phyloP scores from a whole-genome alignment of 2,888 invertebrate genomes.

The Gandaritis pyraliata region DNA sequence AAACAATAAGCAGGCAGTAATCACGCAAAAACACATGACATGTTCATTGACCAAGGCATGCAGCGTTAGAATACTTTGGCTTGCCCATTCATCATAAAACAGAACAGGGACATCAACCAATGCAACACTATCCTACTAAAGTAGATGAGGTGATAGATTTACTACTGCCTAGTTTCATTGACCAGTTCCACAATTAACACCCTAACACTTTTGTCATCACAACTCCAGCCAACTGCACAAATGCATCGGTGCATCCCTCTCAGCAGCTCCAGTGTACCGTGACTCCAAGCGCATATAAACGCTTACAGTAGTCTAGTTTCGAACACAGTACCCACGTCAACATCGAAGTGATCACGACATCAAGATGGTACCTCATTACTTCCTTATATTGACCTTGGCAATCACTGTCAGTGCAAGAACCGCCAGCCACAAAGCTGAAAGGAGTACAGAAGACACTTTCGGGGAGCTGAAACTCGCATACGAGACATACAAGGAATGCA shows the following conservation, averaged over 20 bases:
- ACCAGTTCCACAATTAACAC: conserved; percentile 3
- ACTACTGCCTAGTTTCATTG: not conserved
- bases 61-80: too few relatives aligned
- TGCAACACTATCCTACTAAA: too few relatives aligned
- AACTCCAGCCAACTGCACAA: conserved; percentile 66
- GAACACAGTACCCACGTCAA: conserved; percentile 75
- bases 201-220: conserved; percentile 46
- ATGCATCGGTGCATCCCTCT: conserved; percentile 81
- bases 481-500: conserved; percentile 92
- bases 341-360: conserved; percentile 70
- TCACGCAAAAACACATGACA: too few relatives aligned
- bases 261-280: conserved; percentile 74
- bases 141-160: too few relatives aligned
- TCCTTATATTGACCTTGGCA: conserved; percentile 83
- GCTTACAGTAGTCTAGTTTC: conserved; percentile 70
- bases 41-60: too few relatives aligned
- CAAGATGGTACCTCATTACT: conserved; percentile 84
- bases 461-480: conserved; percentile 90
- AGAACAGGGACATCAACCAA: too few relatives aligned
- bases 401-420: conserved; percentile 81
- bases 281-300: conserved; percentile 82
- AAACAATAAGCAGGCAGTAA: too few relatives aligned
- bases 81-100: too few relatives aligned
- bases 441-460: conserved; percentile 80
- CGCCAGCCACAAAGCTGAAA: conserved; percentile 76